phyloP scores from a whole-genome alignment of 2,113 vertebrate species.

The Perca fluviatilis region DNA sequence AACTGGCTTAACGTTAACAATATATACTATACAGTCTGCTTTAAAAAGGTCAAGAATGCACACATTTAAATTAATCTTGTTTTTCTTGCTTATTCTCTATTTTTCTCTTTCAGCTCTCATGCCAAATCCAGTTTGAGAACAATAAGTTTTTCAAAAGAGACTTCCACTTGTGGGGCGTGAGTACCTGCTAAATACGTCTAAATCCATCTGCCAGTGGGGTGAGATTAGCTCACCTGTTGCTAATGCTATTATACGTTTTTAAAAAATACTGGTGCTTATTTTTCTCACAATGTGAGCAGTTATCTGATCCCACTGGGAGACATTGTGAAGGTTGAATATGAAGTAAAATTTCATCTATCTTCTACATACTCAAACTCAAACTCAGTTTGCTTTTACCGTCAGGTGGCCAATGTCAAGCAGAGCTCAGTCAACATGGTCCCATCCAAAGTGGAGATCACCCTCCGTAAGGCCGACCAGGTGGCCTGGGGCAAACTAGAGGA shows the following conservation, averaged over 20 bases:
- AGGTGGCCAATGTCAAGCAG: constrained; percentile 88
- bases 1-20: not conserved
- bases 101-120: constrained; percentile 84
- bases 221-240: no score
- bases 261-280: no score
- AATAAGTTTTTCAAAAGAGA: constrained; percentile 90
- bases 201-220: not conserved
- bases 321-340: not conserved
- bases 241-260: no score
- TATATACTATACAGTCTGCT: not conserved
- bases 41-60: not conserved
- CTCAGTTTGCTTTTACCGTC: not conserved
- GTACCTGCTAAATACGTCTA: constrained; percentile 40
- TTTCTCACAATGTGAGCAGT: not conserved
- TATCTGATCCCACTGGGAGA: not conserved
- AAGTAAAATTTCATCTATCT: not conserved
- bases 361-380: no score
- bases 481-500: constrained; percentile 94
- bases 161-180: constrained; percentile 96
- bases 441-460: constrained; percentile 92
- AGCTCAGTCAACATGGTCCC: constrained; percentile 91
- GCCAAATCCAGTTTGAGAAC: constrained; percentile 91
- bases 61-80: not conserved
- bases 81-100: not conserved
- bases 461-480: constrained; percentile 88